These are phyloP conservation scores for Coleophora deauratella DNA, from an alignment of 2,888 invertebrate genomes.

Conservation along the genomic window DNA sequence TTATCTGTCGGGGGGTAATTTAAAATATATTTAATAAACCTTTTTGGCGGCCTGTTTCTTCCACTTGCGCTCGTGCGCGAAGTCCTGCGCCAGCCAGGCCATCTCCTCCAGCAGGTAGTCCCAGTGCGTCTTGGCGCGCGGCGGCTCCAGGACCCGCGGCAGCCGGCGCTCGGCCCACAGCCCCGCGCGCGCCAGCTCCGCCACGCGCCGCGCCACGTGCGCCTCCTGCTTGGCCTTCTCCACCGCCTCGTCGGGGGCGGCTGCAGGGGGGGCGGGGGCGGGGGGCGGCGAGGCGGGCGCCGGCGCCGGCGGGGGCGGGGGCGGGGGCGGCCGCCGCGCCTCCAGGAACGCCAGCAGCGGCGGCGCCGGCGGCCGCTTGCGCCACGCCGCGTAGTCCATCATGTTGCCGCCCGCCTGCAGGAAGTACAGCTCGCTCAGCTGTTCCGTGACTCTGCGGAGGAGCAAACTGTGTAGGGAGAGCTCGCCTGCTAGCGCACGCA, in stretches of 20 bases:
- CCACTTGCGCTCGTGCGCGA: constrained; percentile 98
- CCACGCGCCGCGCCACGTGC: constrained; percentile 92
- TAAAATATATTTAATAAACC: no score
- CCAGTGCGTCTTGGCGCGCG: constrained; percentile 96
- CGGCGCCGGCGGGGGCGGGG: constrained; percentile 76
- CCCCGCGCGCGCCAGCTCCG: constrained; percentile 94
- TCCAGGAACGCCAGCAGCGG: constrained; percentile 84
- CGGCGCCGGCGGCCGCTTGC: constrained; percentile 84
- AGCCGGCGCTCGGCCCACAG: constrained; percentile 94
- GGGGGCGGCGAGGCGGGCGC: neutral
- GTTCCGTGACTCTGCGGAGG: constrained; percentile 78
- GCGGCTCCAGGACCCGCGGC: constrained; percentile 93
- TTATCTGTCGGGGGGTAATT: no score
- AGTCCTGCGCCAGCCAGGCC: constrained; percentile 98
- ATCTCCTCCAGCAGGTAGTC: constrained; percentile 99
- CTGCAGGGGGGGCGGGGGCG: constrained; percentile 73
- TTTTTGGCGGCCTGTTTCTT: constrained; percentile 96
- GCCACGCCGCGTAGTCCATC: constrained; percentile 90
- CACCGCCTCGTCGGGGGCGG: constrained; percentile 49
- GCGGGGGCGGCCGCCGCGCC: constrained; percentile 80
- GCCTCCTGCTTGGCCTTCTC: constrained; percentile 82
- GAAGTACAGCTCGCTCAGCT: constrained; percentile 89
- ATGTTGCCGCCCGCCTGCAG: constrained; percentile 90
- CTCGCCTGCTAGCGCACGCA: neutral
- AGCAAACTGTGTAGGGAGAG: constrained; percentile 9